Conservation (phyloP, 2,888 invertebrate species). For the Odontothrips loti region DNA sequence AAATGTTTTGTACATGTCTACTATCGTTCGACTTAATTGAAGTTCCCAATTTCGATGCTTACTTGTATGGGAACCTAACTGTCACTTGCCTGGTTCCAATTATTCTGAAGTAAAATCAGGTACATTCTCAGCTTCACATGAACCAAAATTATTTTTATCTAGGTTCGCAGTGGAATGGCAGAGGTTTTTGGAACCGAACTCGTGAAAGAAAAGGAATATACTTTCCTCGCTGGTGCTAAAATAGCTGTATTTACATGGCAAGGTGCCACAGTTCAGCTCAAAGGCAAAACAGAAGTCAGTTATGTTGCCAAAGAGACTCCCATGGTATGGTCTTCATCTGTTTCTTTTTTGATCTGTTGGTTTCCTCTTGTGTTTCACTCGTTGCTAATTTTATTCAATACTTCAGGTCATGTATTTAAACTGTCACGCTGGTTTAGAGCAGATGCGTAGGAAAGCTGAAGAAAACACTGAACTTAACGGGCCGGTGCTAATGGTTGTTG, state of each 20-base stretch:
- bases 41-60: too few species aligned
- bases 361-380: too few species aligned
- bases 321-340: conserved; percentile 63
- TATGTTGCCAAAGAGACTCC: conserved; percentile 96
- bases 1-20: not conserved
- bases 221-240: conserved; percentile 85
- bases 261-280: conserved; percentile 80
- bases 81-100: not conserved
- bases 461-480: conserved; percentile 65
- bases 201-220: conserved; percentile 86
- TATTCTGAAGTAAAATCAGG: not conserved
- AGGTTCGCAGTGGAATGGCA: conserved; percentile 85
- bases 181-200: conserved; percentile 97
- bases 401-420: conserved; percentile 78
- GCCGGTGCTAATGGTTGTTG: conserved; percentile 85
- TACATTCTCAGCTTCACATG: not conserved
- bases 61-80: too few species aligned
- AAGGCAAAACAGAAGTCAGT: conserved; percentile 86
- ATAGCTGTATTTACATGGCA: conserved; percentile 96
- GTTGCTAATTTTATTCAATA: conserved; percentile 30
- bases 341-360: conserved; percentile 15
- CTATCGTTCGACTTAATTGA: not conserved
- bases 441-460: conserved; percentile 78
- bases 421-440: conserved; percentile 91
- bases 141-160: conserved; percentile 37